phyloP scores from a whole-genome alignment of 2,888 invertebrate genomes.

The Thumatha senex region DNA sequence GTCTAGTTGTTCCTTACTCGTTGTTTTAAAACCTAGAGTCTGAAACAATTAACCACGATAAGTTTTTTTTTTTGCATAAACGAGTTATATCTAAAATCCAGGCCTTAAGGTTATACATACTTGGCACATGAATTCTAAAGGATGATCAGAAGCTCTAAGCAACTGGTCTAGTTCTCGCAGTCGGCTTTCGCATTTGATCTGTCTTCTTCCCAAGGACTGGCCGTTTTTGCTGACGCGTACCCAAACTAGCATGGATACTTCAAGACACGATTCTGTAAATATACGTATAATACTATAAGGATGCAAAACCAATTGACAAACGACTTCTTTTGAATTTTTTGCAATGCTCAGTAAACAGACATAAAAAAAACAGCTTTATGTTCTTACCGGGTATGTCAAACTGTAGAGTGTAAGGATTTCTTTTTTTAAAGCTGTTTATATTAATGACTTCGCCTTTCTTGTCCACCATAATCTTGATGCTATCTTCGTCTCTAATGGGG shows the following conservation, averaged over 20 bases:
- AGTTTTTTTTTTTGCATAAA: background rate
- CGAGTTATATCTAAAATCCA: background rate
- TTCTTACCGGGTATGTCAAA: slow-evolving; percentile 89
- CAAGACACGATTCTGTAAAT: slow-evolving; percentile 87
- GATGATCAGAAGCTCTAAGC: slow-evolving; percentile 89
- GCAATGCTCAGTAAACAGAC: no score
- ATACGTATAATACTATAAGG: background rate
- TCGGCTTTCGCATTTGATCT: slow-evolving; percentile 94
- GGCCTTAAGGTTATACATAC: slow-evolving; percentile 57
- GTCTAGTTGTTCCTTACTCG: slow-evolving; percentile 90
- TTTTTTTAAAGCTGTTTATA: slow-evolving; percentile 88
- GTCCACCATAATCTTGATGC: slow-evolving; percentile 90
- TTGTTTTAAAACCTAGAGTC: slow-evolving; percentile 91
- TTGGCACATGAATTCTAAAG: slow-evolving; percentile 95
- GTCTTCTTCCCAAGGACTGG: slow-evolving; percentile 90
- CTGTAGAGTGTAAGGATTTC: slow-evolving; percentile 93
- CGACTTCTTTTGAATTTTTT: background rate
- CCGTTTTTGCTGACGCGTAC: slow-evolving; percentile 93
- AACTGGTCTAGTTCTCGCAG: slow-evolving; percentile 92
- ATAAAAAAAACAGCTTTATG: background rate
- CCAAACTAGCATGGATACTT: slow-evolving; percentile 92
- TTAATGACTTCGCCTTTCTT: slow-evolving; percentile 91
- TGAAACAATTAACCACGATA: slow-evolving; percentile 45
- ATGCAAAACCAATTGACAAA: background rate
- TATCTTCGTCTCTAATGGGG: slow-evolving; percentile 90